phyloP scores from a whole-genome alignment of 2,113 vertebrate genomes.

The Eulemur macaco region DNA sequence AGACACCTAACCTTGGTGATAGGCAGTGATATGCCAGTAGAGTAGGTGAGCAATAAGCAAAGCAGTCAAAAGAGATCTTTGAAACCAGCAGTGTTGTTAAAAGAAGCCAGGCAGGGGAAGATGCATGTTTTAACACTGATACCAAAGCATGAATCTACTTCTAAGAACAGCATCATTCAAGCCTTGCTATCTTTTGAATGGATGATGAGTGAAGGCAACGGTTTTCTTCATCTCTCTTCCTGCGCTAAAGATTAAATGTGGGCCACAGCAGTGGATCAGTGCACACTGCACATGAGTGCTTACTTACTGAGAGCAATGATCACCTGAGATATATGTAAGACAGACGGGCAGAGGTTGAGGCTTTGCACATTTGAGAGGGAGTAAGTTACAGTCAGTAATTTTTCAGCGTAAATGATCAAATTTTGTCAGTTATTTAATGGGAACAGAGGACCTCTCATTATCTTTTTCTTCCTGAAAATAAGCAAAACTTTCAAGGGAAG shows the following conservation, averaged over 20 bases:
- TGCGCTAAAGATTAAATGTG: not conserved
- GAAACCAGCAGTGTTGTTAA: not conserved
- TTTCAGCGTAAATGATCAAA: slow-evolving; percentile 29
- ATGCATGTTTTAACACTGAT: not conserved
- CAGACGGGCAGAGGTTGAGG: not conserved
- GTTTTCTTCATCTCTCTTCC: not conserved
- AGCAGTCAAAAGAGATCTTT: not conserved
- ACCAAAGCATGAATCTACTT: not conserved
- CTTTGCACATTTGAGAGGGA: not conserved
- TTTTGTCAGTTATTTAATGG: slow-evolving; percentile 30
- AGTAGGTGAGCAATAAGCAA: not conserved
- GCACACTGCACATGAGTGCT: slow-evolving; percentile 5
- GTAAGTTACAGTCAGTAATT: not conserved
- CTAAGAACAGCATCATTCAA: not conserved
- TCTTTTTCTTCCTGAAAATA: slow-evolving; percentile 44
- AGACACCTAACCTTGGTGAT: not conserved
- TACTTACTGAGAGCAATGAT: slow-evolving; percentile 11
- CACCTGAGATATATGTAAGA: slow-evolving; percentile 8
- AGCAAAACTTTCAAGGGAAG: not conserved
- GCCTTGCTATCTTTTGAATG: slow-evolving; percentile 29
- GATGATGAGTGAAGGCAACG: not conserved
- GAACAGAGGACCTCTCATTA: not conserved
- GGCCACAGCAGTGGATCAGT: not conserved
- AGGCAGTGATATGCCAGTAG: not conserved
- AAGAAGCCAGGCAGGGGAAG: not conserved